A percentile compares a stretch with the other conserved stretches of the same genome.
These are phyloP conservation scores for Hydropsyche betteni DNA, from an alignment of 2,888 invertebrate genomes.

Conservation along the genomic window DNA sequence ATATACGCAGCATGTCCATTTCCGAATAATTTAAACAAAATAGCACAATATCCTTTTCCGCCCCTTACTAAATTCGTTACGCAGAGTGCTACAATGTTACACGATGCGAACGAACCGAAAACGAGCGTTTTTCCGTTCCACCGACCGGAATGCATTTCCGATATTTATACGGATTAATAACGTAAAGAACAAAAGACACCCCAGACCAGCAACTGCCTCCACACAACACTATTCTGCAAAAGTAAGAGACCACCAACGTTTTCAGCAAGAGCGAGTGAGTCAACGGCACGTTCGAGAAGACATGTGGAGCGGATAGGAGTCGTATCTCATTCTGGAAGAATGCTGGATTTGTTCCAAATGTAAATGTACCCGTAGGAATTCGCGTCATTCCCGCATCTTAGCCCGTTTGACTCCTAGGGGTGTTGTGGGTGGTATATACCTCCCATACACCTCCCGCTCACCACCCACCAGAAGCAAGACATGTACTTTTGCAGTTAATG, in stretches of 20 bases:
- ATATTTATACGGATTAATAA: conserved; percentile 21
- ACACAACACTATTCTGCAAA: background rate
- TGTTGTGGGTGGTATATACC: background rate
- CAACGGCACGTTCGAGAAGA: background rate
- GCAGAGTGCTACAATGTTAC: too few relatives aligned
- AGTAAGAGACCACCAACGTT: background rate
- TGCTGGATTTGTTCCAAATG: conserved; percentile 42
- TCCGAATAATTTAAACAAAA: too few relatives aligned
- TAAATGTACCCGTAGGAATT: conserved; percentile 41
- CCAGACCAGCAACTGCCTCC: background rate
- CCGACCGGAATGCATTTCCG: conserved; percentile 13
- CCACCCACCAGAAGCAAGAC: background rate
- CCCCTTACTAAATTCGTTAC: too few relatives aligned
- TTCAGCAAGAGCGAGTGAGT: background rate
- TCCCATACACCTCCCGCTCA: background rate
- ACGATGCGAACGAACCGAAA: background rate
- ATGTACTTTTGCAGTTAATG: conserved; percentile 3
- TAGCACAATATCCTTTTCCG: too few relatives aligned
- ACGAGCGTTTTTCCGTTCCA: background rate
- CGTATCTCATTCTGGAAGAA: conserved; percentile 41
- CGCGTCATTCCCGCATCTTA: conserved; percentile 30
- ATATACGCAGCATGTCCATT: too few relatives aligned
- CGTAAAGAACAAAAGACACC: conserved; percentile 16
- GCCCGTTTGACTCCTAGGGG: background rate
- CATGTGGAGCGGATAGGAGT: background rate